These are phyloP conservation scores for Fabriciana adippe DNA, from an alignment of 2,888 invertebrate genomes.

Conservation along the genomic window DNA sequence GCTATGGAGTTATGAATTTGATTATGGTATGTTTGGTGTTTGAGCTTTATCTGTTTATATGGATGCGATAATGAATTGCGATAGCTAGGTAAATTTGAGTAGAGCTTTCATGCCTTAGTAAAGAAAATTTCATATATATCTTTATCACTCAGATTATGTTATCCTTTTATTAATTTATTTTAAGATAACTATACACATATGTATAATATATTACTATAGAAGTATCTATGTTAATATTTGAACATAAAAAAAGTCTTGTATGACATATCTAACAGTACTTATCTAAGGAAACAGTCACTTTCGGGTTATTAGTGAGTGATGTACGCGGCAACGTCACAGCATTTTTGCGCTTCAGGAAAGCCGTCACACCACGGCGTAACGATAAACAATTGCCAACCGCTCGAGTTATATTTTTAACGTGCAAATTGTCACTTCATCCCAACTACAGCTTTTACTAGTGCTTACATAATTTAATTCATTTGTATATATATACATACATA, in stretches of 20 bases:
- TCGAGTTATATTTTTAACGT: slow-evolving; percentile 32
- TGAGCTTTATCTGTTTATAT: slow-evolving; percentile 7
- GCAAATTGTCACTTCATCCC: slow-evolving; percentile 27
- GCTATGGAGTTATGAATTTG: neutral
- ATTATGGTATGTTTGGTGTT: neutral
- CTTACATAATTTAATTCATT: neutral
- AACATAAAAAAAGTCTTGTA: neutral
- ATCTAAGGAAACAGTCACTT: neutral
- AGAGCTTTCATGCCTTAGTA: slow-evolving; percentile 3
- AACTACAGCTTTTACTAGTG: slow-evolving; percentile 11
- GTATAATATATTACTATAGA: neutral
- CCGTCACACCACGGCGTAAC: slow-evolving; percentile 23
- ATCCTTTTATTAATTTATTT: too few species aligned
- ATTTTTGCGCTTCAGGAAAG: slow-evolving; percentile 21
- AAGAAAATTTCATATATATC: too few species aligned
- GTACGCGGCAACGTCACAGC: slow-evolving; percentile 13
- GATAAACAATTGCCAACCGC: slow-evolving; percentile 28
- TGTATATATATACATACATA: neutral
- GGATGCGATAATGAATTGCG: slow-evolving; percentile 3
- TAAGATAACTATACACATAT: neutral
- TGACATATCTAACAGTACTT: neutral
- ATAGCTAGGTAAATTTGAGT: slow-evolving; percentile 10
- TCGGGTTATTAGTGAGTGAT: slow-evolving; percentile 10
- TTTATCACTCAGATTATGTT: too few species aligned
- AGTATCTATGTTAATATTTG: neutral